Evolutionary conservation across 2,113 vertebrate species (phyloP), one percentile per base, ranked within the genome.

Genomic region (Zootoca vivipara): DNA sequence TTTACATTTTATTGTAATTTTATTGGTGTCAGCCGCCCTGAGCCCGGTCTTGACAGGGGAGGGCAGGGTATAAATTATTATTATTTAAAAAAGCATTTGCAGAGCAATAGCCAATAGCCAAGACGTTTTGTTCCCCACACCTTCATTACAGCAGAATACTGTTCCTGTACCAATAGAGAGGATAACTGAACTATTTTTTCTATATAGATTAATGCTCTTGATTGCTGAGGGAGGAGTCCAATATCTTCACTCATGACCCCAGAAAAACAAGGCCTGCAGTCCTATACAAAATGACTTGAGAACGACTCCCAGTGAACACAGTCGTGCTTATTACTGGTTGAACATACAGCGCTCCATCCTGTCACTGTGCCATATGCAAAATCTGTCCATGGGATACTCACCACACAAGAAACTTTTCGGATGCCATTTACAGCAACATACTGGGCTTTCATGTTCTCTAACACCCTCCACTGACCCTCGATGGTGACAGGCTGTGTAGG

Each of bases 371-470:
- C 30, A 89, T 16, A 78, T 18, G 7, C 4, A 85, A 67, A 13
- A 70, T 81, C 3, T 77, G 58, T 7, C 87, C 81, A 75, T 1
- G 78, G 6, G 28, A 52, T 13, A 96, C 98, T 95, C 95, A 99
- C 98, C 98, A 99, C 98, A 90, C 98, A 99, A 84, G 99, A 98
- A 82, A 99, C 98, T 96, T 99, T 99, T 7, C 99, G 98, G 92
- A 99, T 97, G 58, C 99, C 98, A 40, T 99, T 99, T 73, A 99
- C 99, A 74, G 98, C 97, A 58, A 99, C 98, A 90, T 98, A 99
- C 90, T 99, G 98, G 22, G 98, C 99, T 92, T 98, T 99, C 98
- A 99, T 99, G 86, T 98, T 99, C 89, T 99, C 99, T 92, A 99
- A 95, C 22, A 98, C 94, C 35, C 99, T 96, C 97, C 98, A 99